phyloP scores from a whole-genome alignment of 2,113 vertebrate species.

The Caranx melampygus region DNA sequence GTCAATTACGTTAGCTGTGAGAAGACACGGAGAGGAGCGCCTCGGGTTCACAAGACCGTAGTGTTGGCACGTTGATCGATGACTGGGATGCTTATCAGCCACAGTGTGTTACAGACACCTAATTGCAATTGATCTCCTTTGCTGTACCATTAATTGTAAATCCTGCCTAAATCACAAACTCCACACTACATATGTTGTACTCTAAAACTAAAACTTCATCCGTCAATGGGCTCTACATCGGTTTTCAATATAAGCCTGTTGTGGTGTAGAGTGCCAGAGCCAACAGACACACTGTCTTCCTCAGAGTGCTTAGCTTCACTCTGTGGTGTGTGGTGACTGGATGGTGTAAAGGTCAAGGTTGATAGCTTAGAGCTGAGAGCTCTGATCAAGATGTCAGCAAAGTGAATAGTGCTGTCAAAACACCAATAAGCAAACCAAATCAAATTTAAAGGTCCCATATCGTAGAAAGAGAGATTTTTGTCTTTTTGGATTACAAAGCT shows the following conservation, averaged over 20 bases:
- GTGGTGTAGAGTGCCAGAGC: slow-evolving; percentile 29
- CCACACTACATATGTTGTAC: slow-evolving; percentile 50
- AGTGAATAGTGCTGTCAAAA: slow-evolving; percentile 43
- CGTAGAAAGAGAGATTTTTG: no score
- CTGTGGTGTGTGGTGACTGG: background rate
- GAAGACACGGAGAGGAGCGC: slow-evolving; percentile 53
- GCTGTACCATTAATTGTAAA: slow-evolving; percentile 82
- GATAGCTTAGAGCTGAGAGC: slow-evolving; percentile 43
- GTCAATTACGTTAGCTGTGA: slow-evolving; percentile 71
- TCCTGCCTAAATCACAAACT: slow-evolving; percentile 72
- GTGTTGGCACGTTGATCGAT: slow-evolving; percentile 75
- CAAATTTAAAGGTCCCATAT: background rate
- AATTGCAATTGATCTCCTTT: slow-evolving; percentile 84
- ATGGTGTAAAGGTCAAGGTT: slow-evolving; percentile 72
- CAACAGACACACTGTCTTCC: slow-evolving; percentile 25
- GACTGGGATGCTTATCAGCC: slow-evolving; percentile 78
- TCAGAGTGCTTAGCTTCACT: slow-evolving; percentile 24
- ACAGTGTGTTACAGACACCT: slow-evolving; percentile 78
- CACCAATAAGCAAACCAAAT: slow-evolving; percentile 22
- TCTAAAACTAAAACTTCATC: slow-evolving; percentile 76
- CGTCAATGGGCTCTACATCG: slow-evolving; percentile 62
- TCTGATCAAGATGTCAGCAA: slow-evolving; percentile 62
- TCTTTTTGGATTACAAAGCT: no score
- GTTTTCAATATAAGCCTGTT: slow-evolving; percentile 65
- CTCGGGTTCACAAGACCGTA: slow-evolving; percentile 52